Percentiles rank a stretch among this genome's conserved stretches.
These are phyloP conservation scores for Charaxes varanes DNA, from an alignment of 1,140 invertebrate species.

Conservation along the genomic window DNA sequence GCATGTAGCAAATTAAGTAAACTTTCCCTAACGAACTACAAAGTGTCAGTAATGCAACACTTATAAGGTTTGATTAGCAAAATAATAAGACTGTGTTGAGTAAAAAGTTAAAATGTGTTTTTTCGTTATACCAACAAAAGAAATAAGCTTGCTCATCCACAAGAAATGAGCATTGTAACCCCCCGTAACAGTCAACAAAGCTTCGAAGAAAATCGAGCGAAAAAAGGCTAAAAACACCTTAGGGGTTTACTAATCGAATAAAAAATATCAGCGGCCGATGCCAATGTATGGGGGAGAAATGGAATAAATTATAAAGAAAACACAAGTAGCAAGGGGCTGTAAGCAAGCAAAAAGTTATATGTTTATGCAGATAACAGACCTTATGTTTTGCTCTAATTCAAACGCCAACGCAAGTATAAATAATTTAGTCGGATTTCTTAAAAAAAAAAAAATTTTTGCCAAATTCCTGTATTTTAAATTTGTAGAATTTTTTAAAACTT, in stretches of 20 bases:
- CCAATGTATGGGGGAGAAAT: conserved; percentile 69
- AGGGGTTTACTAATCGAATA: conserved; percentile 76
- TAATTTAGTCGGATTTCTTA: too few relatives aligned
- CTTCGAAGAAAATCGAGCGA: conserved; percentile 73
- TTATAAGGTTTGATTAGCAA: too few relatives aligned
- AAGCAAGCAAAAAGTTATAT: conserved; percentile 55
- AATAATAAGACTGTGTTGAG: too few relatives aligned
- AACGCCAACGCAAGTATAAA: too few relatives aligned
- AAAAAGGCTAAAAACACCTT: conserved; percentile 76
- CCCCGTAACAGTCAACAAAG: conserved; percentile 70
- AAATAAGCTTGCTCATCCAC: conserved; percentile 67
- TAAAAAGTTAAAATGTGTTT: too few relatives aligned
- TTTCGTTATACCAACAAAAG: conserved; percentile 32
- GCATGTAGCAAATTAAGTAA: background rate
- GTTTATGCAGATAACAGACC: conserved; percentile 28
- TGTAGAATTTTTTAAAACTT: too few relatives aligned
- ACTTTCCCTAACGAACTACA: background rate
- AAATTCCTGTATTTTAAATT: too few relatives aligned
- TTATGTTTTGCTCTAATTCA: conserved; percentile 19
- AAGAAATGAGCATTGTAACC: conserved; percentile 69
- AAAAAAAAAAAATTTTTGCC: too few relatives aligned
- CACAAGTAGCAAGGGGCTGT: conserved; percentile 61
- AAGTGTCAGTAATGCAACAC: background rate
- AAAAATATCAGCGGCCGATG: conserved; percentile 75
- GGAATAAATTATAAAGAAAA: conserved; percentile 74